Conservation (phyloP, 2,113 vertebrate genomes). For the Solea senegalensis region DNA sequence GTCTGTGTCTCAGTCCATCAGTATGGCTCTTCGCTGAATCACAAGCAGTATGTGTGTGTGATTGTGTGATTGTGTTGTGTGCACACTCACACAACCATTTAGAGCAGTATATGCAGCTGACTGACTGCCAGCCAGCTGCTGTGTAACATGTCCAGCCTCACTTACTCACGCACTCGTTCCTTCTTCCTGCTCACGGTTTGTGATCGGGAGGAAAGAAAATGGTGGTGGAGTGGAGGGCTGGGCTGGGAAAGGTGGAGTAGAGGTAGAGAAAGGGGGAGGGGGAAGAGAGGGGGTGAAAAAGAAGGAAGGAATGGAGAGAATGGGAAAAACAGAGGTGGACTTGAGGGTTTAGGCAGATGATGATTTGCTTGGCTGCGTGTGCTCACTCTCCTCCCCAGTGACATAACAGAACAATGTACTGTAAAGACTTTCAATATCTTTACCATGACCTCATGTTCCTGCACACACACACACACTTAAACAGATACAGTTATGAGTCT, state of each 20-base stretch:
- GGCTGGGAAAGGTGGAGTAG: conserved; percentile 25
- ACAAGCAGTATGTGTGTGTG: conserved; percentile 30
- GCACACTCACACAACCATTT: conserved; percentile 37
- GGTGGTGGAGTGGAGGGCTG: conserved; percentile 35
- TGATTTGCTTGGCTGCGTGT: conserved; percentile 71
- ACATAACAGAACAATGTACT: conserved; percentile 75
- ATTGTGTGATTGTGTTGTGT: conserved; percentile 7
- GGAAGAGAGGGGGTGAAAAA: conserved; percentile 8
- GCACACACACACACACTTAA: conserved; percentile 22
- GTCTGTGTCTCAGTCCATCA: conserved; percentile 52
- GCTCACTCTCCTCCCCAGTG: conserved; percentile 61
- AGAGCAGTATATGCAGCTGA: conserved; percentile 61
- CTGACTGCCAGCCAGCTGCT: conserved; percentile 66
- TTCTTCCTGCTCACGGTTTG: conserved; percentile 39
- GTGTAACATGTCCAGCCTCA: conserved; percentile 69
- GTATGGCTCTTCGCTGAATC: conserved; percentile 50
- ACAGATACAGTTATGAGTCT: conserved; percentile 25
- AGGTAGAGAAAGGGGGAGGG: neutral
- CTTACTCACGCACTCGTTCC: conserved; percentile 44
- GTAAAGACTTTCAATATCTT: conserved; percentile 76
- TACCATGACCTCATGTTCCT: conserved; percentile 75
- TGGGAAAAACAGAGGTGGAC: conserved; percentile 63
- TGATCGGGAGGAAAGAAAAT: conserved; percentile 42
- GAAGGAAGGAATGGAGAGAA: conserved; percentile 43
- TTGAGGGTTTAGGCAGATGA: conserved; percentile 65